Base-by-base conservation (phyloP, 2,888 invertebrate genomes). In the Amiota minor region DNA sequence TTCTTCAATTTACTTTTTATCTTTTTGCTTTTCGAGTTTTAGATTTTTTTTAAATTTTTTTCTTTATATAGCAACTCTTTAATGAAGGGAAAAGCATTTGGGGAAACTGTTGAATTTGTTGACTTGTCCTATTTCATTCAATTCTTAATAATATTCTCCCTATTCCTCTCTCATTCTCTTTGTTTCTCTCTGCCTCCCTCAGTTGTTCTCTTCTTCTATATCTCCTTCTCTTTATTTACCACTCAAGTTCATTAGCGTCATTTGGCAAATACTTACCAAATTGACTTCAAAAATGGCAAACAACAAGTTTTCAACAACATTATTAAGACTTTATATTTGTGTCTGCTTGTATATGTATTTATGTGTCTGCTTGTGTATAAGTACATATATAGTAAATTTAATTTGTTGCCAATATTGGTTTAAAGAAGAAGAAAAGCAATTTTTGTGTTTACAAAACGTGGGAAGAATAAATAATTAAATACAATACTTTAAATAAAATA, bases 161-260 rank as follows among this genome's bases (percentile, higher is more conserved):
- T 59, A 8, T 11, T 9, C 2, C 18, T 18, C 16, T 59, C 18
- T 59, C 16, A 18, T 20, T 18, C 16, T 18, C 59, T 59, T 4
- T 18, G 20, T 16, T 18, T 20, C 12, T 18, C 9, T 18, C 59
- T 2, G 59, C 18, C 59, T 59, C 59, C 8, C 18, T 49, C 10
- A 20, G 18, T 8, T 12, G 12, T 10, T 49, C 12, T 16, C 49
- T 67, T 20, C 49, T 67, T 46, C 45, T 18, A 20, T 45, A 49
- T 47, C 49, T n/a, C 47, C 23, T n/a, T 64, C n/a, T 12, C 9
- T 46, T 11, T 67, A 16, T 67, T 47, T 35, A 23, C 56, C 23
- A 49, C 80, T 76, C 76, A 80, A 83, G 82, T 83, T 83, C 86
- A 83, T 83, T 86, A 83, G 86, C 85, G 86, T 86, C 85, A 80